Evolutionary conservation across 2,113 vertebrate genomes (phyloP).

Genomic region (Harpagus bidentatus): DNA sequence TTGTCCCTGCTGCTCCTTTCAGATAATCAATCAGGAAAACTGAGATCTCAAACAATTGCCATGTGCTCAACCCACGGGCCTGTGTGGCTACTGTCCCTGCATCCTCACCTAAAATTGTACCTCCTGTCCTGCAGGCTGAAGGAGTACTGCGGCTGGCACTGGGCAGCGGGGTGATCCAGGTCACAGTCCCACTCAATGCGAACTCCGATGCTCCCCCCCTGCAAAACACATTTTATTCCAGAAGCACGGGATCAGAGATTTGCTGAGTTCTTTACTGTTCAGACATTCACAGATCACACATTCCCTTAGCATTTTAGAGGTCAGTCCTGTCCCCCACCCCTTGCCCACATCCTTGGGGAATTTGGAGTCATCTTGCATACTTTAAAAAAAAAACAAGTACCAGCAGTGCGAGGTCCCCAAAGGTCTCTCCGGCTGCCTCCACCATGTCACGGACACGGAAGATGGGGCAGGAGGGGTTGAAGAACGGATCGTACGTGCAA

Average conservation of each 20-base stretch:
- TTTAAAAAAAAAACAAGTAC: conserved; percentile 14
- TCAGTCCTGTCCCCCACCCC: not conserved
- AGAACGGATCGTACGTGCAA: conserved; percentile 45
- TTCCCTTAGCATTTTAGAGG: not conserved
- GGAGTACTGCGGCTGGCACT: conserved; percentile 66
- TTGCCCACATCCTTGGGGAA: not conserved
- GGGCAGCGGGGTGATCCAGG: conserved; percentile 21
- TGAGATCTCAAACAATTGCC: rapidly evolving
- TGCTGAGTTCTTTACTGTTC: not conserved
- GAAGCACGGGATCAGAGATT: not conserved
- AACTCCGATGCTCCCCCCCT: conserved; percentile 70
- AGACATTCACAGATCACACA: not conserved
- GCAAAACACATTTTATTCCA: not conserved
- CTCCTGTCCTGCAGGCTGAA: conserved; percentile 67
- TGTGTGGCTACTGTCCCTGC: rapidly evolving
- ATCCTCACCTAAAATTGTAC: conserved; percentile 75
- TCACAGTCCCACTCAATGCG: conserved; percentile 68
- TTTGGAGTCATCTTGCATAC: not conserved
- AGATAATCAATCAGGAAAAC: not conserved
- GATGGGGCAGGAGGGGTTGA: conserved; percentile 68
- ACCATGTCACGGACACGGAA: conserved; percentile 71
- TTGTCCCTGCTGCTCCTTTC: not conserved
- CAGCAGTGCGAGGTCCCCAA: conserved; percentile 60
- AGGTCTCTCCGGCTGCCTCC: conserved; percentile 60
- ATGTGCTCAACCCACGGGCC: not conserved